phyloP scores from a whole-genome alignment of 2,113 vertebrate species.

The Elaphurus davidianus region DNA sequence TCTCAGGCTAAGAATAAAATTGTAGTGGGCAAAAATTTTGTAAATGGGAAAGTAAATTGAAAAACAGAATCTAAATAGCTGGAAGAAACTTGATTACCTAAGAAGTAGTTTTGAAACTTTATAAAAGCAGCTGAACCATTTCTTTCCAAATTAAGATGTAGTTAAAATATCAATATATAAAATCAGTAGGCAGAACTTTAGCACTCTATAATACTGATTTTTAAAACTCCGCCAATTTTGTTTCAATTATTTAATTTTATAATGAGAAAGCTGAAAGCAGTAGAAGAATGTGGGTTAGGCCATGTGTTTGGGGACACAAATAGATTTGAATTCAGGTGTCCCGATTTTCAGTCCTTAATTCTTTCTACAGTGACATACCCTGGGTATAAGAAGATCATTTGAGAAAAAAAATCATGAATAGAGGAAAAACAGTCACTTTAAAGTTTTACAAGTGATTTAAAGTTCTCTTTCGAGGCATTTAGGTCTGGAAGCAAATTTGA shows the following conservation, averaged over 20 bases:
- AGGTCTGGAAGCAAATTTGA: neutral
- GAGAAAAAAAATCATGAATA: neutral
- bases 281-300: neutral
- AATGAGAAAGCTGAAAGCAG: neutral
- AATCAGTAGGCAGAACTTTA: neutral
- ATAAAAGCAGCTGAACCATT: neutral
- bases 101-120: slow-evolving; percentile 29
- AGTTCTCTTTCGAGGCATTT: slow-evolving; percentile 15
- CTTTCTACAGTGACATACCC: neutral
- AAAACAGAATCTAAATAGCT: neutral
- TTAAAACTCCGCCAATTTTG: neutral
- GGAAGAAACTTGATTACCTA: neutral
- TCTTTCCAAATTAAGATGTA: neutral
- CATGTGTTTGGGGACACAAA: neutral
- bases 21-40: neutral
- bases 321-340: neutral
- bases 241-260: slow-evolving; percentile 37
- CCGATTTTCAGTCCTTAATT: neutral
- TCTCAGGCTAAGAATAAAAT: slow-evolving; percentile 2
- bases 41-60: neutral
- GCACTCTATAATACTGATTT: neutral
- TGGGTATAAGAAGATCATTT: neutral
- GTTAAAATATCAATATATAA: neutral
- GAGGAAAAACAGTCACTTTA: neutral
- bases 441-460: neutral